Base-by-base conservation (phyloP, 1,140 invertebrate species). In the Cardiocondyla obscurior region DNA sequence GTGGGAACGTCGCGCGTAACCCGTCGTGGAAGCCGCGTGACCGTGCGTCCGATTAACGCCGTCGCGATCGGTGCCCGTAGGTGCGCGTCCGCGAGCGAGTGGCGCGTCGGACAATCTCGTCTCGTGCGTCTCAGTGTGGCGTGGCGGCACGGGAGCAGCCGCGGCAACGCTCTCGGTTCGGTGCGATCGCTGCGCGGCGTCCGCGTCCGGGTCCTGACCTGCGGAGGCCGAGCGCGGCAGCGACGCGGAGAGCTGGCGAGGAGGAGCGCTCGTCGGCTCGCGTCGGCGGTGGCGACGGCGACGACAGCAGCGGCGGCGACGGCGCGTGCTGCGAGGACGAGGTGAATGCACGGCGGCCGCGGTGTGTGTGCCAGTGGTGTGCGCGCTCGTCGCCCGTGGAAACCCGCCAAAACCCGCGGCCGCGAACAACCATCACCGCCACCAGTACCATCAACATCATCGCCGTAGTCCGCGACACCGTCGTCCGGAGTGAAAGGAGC, bases 321-420 rank as follows among this genome's bases (percentile, higher is more conserved):
- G 88, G 86, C 87, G 85, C 87, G 85, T 82, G 74, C 82, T 86
- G 87, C 77, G 87, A 88, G 85, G 88, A 87, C 81, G 91, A 91
- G 90, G 91, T 90, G 91, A 92, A 92, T 91, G 90, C 89, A 91
- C 90, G 90, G 88, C 90, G 90, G 86, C 85, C 87, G 87, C 87
- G 87, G 87, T 85, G 87, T 85, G 87, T 85, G 87, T 88, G 87
- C 86, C 86, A 88, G 86, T 79, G 83, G 86, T 90, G 89, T 88
- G 85, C 86, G 83, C 85, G 85, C 81, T 87, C 87, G 88, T 87
- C 87, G 85, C 77, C 77, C 81, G 85, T 87, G 88, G 86, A 92
- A 90, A 92, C 87, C 88, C 90, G 88, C 89, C 87, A 90, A 91
- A 90, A 90, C 81, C 87, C 87, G 89, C 88, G 88, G 84, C 86